Percentiles rank a stretch among this genome's conserved stretches.
Conservation (phyloP, 2,888 invertebrate species). For the Dolichomitus sp. region DNA sequence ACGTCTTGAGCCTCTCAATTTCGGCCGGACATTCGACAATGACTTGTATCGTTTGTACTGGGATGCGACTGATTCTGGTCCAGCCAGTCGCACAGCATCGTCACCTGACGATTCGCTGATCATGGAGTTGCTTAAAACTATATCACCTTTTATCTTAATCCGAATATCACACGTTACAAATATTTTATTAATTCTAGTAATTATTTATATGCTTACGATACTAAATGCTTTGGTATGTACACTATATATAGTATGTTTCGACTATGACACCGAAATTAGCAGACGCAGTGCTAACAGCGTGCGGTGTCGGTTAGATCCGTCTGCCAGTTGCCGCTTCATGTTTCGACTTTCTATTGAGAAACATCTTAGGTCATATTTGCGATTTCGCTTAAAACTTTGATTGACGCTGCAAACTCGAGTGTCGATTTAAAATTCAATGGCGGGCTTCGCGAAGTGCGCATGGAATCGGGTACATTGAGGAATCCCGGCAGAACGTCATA, state of each 20-base stretch:
- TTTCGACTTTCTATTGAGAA: background rate
- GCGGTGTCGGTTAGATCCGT: too few relatives aligned
- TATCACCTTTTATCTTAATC: background rate
- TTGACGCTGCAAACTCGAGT: conserved; percentile 2
- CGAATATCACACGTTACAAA: background rate
- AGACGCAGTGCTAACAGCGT: too few relatives aligned
- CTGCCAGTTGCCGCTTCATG: too few relatives aligned
- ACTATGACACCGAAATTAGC: too few relatives aligned
- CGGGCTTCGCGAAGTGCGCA: background rate
- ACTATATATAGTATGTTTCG: background rate
- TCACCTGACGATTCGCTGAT: background rate
- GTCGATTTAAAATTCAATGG: conserved; percentile 9
- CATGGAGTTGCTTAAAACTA: background rate
- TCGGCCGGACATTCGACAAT: background rate
- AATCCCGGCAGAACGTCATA: conserved; percentile 1
- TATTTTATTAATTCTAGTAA: background rate
- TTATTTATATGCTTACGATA: background rate
- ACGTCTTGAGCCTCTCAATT: background rate
- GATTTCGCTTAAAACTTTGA: background rate
- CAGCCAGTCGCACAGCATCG: background rate
- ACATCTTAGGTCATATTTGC: background rate
- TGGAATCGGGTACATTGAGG: background rate
- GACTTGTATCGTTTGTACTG: background rate
- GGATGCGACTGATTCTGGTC: background rate
- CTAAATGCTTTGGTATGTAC: background rate